Conservation (phyloP, 2,888 invertebrate species). For the Caenorhabditis sp. region DNA sequence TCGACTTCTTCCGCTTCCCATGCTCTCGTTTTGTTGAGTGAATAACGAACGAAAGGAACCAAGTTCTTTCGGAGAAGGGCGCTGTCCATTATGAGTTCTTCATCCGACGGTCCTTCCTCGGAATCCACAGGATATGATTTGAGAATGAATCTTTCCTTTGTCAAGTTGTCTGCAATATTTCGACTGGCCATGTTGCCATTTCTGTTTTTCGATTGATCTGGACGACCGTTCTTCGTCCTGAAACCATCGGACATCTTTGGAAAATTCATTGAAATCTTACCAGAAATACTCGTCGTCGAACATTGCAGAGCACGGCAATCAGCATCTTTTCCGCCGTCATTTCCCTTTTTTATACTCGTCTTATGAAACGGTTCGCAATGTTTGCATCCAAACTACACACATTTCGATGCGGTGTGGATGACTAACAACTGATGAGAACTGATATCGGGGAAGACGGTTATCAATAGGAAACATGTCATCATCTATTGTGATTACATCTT, state of each 20-base stretch:
- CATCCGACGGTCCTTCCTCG: constrained; percentile 13
- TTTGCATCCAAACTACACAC: constrained; percentile 16
- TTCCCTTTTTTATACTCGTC: constrained; percentile 14
- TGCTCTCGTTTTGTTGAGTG: constrained; percentile 24
- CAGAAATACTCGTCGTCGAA: constrained; percentile 30
- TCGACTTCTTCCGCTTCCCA: constrained; percentile 20
- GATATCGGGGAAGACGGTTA: background rate
- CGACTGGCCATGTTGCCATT: background rate
- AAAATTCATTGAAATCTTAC: constrained; percentile 10
- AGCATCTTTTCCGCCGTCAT: background rate
- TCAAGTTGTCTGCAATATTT: background rate
- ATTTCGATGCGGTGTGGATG: background rate
- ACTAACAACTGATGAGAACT: background rate
- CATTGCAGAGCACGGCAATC: constrained; percentile 15
- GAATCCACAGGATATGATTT: constrained; percentile 32
- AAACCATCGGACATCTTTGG: background rate
- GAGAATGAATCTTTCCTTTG: constrained; percentile 4
- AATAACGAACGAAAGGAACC: constrained; percentile 23
- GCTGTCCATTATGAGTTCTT: background rate
- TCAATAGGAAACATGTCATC: background rate
- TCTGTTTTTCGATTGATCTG: constrained; percentile 17
- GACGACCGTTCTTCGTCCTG: constrained; percentile 32
- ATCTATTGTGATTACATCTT: too few relatives aligned
- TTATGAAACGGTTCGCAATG: constrained; percentile 30
- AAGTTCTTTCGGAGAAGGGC: constrained; percentile 6